phyloP scores from a whole-genome alignment of 2,797 vertebrate genomes.

The Buphagus erythrorhynchus region DNA sequence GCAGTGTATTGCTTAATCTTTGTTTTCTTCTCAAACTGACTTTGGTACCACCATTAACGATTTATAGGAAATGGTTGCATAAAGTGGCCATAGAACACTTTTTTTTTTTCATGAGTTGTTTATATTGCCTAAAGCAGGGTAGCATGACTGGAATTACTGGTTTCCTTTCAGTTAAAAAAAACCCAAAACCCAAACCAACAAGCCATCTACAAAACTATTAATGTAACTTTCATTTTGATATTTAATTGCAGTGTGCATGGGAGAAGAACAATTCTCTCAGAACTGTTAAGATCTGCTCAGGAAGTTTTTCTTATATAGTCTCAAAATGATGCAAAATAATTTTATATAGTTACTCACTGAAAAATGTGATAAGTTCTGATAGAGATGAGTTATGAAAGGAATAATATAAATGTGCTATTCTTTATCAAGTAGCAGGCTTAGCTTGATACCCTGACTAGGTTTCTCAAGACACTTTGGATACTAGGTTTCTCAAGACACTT shows the following conservation, averaged over 20 bases:
- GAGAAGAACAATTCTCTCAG: background rate
- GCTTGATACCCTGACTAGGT: background rate
- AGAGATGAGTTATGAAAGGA: background rate
- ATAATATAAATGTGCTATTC: background rate
- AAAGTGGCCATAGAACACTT: background rate
- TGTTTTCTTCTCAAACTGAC: background rate
- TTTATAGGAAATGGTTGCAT: conserved; percentile 17
- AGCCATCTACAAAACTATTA: background rate
- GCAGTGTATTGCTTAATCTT: background rate
- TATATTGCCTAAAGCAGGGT: background rate
- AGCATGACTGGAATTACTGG: conserved; percentile 28
- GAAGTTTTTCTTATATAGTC: background rate
- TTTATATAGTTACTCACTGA: background rate
- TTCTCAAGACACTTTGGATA: background rate
- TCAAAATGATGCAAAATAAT: background rate
- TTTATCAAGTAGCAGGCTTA: background rate
- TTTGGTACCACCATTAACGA: background rate
- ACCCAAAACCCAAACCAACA: background rate
- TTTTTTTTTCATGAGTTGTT: background rate
- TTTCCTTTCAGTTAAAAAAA: background rate
- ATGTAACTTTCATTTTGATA: background rate
- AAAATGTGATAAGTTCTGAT: background rate
- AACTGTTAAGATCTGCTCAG: background rate
- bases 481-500: background rate
- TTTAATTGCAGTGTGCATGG: background rate